Evolutionary conservation across 2,113 vertebrate species (phyloP), one percentile per base, ranked within the genome.

Genomic region (Thinocorus orbignyianus): DNA sequence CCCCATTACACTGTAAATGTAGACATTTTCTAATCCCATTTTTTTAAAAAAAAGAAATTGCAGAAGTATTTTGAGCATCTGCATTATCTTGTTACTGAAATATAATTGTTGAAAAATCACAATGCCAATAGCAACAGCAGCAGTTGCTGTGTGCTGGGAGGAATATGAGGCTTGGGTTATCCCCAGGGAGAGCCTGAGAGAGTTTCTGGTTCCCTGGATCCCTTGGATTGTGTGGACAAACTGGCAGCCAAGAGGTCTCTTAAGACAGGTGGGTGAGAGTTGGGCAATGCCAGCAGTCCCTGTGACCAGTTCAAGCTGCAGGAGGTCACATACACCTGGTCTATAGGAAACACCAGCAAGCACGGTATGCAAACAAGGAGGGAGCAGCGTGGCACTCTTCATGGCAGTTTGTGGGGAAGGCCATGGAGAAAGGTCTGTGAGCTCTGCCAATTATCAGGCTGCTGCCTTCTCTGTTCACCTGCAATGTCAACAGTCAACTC

Each of bases 331-430:
- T 31, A 10, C 17, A 39, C 33, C 6, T 0, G 3, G 6, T 19
- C 9, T 13, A 11, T 8, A 35, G 7, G 8, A 18, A 39, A 3
- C 13, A 71, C 15, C n/a, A 49, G 26, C 4, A 68, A 42, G 35
- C 8, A 70, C 9, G 7, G 9, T 1, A 4, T 57, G 8, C 17
- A 57, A 37, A 46, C 19, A 57, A 39, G 46, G 22, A 51, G 11
- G 17, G 20, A 83, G 6, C 1, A 3, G 4, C 1, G 1, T 7
- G 25, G 1, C 23, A 61, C 22, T 22, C 13, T 52, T 70, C 9
- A 3, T 1, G 2, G 28, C 13, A 28, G 18, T 3, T 77, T 0
- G 0, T 4, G 2, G 28, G 20, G 15, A 74, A 42, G 17, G 5
- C 5, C 4, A 2, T 37, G 17, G 7, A 41, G 46, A 13, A 52